Percentiles rank a stretch among this genome's conserved stretches.
phyloP scores from a whole-genome alignment of 2,113 vertebrate species.

The Lagopus leucura region DNA sequence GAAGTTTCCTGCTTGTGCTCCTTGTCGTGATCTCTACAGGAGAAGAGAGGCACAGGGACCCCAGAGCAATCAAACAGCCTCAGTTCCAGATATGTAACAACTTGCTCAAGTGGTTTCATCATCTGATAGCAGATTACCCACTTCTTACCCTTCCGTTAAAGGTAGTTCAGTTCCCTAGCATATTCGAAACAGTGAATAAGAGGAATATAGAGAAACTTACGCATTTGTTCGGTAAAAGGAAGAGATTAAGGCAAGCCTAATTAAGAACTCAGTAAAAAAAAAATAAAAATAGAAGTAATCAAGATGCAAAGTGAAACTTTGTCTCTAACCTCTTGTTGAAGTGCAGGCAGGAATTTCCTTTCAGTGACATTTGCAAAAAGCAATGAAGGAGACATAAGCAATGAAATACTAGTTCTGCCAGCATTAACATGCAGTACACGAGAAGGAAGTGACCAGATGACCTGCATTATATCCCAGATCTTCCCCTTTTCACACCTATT shows the following conservation, averaged over 20 bases:
- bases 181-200: background rate
- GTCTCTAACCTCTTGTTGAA: background rate
- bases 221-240: background rate
- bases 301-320: background rate
- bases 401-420: background rate
- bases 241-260: background rate
- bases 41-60: background rate
- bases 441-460: background rate
- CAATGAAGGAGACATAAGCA: background rate
- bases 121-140: background rate
- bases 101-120: background rate
- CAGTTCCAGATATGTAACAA: background rate
- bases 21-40: too few species aligned
- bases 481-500: background rate
- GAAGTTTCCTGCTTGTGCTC: background rate
- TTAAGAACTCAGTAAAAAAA: background rate
- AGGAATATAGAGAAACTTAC: background rate
- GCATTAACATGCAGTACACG: background rate
- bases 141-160: background rate
- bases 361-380: background rate
- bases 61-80: background rate
- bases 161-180: too few species aligned
- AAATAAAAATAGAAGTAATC: background rate
- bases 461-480: background rate
- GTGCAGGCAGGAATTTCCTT: background rate